Percentiles rank a stretch among this genome's conserved stretches.
These are phyloP conservation scores for Chymomyza caudatula DNA, from an alignment of 2,888 invertebrate genomes.

Conservation along the genomic window DNA sequence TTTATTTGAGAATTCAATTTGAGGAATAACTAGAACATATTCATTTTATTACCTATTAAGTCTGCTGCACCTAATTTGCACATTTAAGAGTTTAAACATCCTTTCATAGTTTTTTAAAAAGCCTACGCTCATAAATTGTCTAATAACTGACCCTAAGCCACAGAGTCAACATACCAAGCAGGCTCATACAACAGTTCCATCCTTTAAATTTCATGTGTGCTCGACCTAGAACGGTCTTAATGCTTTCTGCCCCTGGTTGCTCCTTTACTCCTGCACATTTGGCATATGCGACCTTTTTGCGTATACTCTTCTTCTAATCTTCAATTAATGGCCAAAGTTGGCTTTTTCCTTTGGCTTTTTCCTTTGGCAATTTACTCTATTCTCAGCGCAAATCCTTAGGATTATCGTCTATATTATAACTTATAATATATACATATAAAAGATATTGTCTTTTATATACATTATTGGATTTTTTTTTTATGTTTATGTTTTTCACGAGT, in stretches of 20 bases:
- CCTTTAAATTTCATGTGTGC: neutral
- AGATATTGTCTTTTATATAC: too few species aligned
- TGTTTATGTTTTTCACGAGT: slow-evolving; percentile 7
- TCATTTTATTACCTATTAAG: neutral
- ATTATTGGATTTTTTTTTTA: too few species aligned
- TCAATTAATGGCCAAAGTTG: slow-evolving; percentile 43
- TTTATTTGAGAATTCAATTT: neutral
- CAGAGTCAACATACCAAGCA: slow-evolving; percentile 31
- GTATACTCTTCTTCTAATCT: slow-evolving; percentile 34
- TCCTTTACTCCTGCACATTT: slow-evolving; percentile 25
- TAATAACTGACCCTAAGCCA: slow-evolving; percentile 38
- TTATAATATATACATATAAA: too few species aligned
- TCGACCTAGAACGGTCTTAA: slow-evolving; percentile 1
- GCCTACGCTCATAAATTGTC: slow-evolving; percentile 19
- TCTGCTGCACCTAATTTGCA: slow-evolving; percentile 19
- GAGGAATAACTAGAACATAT: neutral
- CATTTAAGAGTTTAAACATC: slow-evolving; percentile 25
- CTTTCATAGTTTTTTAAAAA: slow-evolving; percentile 22
- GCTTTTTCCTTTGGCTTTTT: too few species aligned
- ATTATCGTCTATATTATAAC: too few species aligned
- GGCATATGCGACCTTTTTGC: slow-evolving; percentile 45
- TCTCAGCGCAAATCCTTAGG: slow-evolving; percentile 30
- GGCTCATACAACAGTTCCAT: neutral
- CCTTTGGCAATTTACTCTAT: slow-evolving; percentile 22
- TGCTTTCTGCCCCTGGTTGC: slow-evolving; percentile 35